phyloP scores from a whole-genome alignment of 2,888 invertebrate genomes.

The Ochropleura leucogaster region DNA sequence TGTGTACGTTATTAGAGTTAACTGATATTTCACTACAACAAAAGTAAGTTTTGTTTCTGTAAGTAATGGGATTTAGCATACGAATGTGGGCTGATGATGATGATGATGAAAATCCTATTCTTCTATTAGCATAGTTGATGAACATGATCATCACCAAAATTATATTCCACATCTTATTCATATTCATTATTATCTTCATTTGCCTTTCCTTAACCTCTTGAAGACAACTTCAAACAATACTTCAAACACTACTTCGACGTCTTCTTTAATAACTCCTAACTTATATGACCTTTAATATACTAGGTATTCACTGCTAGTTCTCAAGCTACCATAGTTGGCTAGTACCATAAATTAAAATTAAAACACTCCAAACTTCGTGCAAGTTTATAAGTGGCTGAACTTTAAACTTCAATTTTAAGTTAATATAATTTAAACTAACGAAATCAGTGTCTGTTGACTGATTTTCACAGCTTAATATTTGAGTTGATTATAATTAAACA shows the following conservation, averaged over 20 bases:
- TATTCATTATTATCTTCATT: neutral
- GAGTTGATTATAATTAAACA: conserved; percentile 17
- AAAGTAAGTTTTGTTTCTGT: neutral
- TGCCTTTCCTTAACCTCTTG: too few species aligned
- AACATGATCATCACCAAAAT: neutral
- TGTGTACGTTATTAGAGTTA: too few species aligned
- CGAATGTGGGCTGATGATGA: neutral
- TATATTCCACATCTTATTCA: too few species aligned
- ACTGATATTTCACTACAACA: neutral
- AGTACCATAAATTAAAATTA: conserved; percentile 57
- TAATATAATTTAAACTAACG: conserved; percentile 40
- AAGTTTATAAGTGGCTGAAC: conserved; percentile 36
- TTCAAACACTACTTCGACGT: neutral
- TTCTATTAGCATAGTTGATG: neutral
- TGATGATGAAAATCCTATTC: neutral
- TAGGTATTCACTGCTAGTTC: conserved; percentile 28
- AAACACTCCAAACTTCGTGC: conserved; percentile 48
- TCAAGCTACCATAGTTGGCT: conserved; percentile 14
- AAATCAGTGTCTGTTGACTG: conserved; percentile 44
- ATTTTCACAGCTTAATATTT: conserved; percentile 9
- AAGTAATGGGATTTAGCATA: neutral
- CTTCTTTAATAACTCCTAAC: conserved; percentile 32
- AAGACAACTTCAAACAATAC: conserved; percentile 22
- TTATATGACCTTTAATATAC: conserved; percentile 21
- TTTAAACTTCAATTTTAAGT: conserved; percentile 43